phyloP scores from a whole-genome alignment of 2,797 vertebrate genomes.

The Tachyglossus aculeatus region DNA sequence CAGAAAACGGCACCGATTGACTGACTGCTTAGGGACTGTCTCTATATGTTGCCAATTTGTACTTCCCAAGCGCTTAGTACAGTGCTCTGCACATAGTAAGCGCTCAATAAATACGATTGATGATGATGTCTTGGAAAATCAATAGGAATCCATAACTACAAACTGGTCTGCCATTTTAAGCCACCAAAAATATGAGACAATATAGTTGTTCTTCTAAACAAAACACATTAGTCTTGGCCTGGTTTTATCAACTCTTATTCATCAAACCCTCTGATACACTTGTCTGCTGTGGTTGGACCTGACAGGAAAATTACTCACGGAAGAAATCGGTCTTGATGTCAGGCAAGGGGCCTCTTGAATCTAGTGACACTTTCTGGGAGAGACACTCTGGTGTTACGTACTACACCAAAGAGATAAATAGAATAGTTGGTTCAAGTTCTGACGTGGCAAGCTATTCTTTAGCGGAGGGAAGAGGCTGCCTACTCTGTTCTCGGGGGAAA shows the following conservation, averaged over 20 bases:
- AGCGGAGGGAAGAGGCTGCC: neutral
- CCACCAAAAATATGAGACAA: neutral
- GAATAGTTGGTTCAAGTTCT: neutral
- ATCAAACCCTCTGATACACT: neutral
- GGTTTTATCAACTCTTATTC: neutral
- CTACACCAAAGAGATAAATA: neutral
- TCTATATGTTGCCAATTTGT: no score
- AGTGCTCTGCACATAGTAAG: no score
- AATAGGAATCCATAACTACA: neutral
- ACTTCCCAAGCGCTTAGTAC: no score
- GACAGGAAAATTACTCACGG: neutral
- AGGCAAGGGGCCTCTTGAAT: neutral
- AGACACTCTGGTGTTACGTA: neutral
- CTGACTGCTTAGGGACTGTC: no score
- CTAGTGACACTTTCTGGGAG: neutral
- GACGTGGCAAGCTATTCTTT: neutral
- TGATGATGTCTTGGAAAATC: neutral
- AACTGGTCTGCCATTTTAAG: neutral
- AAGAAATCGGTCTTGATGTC: constrained; percentile 2
- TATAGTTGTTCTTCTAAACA: constrained; percentile 1
- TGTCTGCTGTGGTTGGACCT: neutral
- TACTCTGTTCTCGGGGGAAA: neutral
- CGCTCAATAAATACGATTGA: no score
- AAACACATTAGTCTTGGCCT: neutral
- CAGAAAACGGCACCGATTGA: no score